These are phyloP conservation scores for Cephus sareptanus DNA, from an alignment of 2,888 invertebrate genomes.

Conservation along the genomic window DNA sequence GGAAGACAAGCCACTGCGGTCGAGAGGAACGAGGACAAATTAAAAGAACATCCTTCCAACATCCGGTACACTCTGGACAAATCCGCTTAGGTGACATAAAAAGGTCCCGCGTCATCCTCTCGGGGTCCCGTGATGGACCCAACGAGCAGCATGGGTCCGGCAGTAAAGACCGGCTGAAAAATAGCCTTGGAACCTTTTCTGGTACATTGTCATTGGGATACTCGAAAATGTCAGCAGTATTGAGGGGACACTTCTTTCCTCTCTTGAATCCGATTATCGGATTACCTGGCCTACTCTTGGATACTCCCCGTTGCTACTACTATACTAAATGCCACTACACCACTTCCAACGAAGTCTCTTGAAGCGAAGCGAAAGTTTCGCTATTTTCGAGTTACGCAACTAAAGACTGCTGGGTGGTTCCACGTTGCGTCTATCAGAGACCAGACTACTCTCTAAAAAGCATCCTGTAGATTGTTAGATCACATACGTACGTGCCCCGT, in stretches of 20 bases:
- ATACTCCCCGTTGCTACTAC: not conserved
- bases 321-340: not conserved
- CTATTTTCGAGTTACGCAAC: not conserved
- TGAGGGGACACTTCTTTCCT: conserved; percentile 39
- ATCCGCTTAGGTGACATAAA: conserved; percentile 54
- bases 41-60: conserved; percentile 51
- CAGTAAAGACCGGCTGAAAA: conserved; percentile 19
- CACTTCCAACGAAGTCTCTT: conserved; percentile 20
- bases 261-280: conserved; percentile 61
- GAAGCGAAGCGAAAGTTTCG: conserved; percentile 47
- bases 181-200: conserved; percentile 36
- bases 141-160: conserved; percentile 20
- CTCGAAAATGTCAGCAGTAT: conserved; percentile 58
- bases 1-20: conserved; percentile 13
- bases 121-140: conserved; percentile 30
- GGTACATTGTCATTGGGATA: conserved; percentile 52
- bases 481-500: not conserved
- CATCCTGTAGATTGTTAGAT: not conserved
- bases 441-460: not conserved
- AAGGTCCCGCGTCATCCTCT: conserved; percentile 39
- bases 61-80: conserved; percentile 53
- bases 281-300: conserved; percentile 37
- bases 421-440: not conserved
- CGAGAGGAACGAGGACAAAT: conserved; percentile 48
- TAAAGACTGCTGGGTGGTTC: not conserved